Evolutionary conservation across 2,888 invertebrate species (phyloP).

Genomic region (Apomyelois bistriatella): DNA sequence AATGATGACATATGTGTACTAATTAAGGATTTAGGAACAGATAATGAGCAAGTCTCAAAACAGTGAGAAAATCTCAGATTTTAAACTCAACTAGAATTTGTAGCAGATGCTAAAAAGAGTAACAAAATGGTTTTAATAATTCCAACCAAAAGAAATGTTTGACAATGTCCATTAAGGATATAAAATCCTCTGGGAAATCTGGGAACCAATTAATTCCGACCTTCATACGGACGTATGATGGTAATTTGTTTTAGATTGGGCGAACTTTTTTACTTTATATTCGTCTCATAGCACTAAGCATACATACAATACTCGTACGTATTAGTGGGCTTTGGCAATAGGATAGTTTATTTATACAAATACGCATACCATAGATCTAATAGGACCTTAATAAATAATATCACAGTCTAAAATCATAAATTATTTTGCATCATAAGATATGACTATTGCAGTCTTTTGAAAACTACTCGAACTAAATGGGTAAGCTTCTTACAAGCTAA

Average conservation of each 20-base stretch:
- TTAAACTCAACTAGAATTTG: background rate
- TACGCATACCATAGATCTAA: slow-evolving; percentile 35
- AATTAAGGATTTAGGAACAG: background rate
- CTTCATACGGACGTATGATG: too few relatives aligned
- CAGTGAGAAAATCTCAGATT: background rate
- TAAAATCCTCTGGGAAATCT: background rate
- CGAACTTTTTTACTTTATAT: slow-evolving; percentile 20
- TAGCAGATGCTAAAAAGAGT: background rate
- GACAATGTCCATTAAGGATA: background rate
- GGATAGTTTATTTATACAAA: slow-evolving; percentile 37
- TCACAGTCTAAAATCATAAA: slow-evolving; percentile 63
- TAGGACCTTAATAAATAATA: slow-evolving; percentile 59
- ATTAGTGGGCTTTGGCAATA: slow-evolving; percentile 37
- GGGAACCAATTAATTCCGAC: background rate
- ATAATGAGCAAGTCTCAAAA: background rate
- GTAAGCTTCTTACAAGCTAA: slow-evolving; percentile 40
- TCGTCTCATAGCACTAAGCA: slow-evolving; percentile 21
- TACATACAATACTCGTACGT: slow-evolving; percentile 19
- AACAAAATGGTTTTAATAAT: background rate
- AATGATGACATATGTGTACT: background rate
- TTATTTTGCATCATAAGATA: slow-evolving; percentile 39
- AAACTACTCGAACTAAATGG: slow-evolving; percentile 39
- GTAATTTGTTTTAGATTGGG: background rate
- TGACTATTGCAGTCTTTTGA: slow-evolving; percentile 58
- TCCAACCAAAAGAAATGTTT: background rate